Percentiles rank a stretch among this genome's conserved stretches.
Conservation (phyloP, 2,113 vertebrate genomes). For the Natator depressus region DNA sequence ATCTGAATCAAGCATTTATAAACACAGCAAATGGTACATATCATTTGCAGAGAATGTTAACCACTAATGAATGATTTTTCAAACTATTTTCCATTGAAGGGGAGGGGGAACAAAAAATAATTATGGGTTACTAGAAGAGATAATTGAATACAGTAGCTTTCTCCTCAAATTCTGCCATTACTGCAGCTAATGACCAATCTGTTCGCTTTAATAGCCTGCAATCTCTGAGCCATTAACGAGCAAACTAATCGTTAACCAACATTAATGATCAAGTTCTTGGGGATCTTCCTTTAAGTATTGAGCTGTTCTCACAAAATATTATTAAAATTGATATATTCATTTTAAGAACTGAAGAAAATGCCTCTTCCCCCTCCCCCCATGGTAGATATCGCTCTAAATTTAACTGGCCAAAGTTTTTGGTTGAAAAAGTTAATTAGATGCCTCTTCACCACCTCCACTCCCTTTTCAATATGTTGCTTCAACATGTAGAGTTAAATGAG, state of each 20-base stretch:
- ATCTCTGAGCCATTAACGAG: not conserved
- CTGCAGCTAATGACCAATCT: not conserved
- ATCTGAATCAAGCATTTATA: not conserved
- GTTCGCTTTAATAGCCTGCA: slow-evolving; percentile 1
- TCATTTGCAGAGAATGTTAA: not conserved
- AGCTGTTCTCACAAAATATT: not conserved
- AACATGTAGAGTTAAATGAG: not conserved
- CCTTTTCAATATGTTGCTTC: too few relatives aligned
- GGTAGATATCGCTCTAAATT: not conserved
- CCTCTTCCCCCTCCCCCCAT: not conserved
- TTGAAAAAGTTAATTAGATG: not conserved
- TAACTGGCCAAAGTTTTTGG: not conserved
- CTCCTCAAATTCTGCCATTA: not conserved
- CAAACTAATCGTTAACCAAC: not conserved
- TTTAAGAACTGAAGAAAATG: not conserved
- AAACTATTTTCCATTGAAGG: not conserved
- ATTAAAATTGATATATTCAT: not conserved
- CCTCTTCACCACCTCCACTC: not conserved
- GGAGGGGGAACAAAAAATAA: not conserved
- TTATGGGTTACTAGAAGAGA: not conserved
- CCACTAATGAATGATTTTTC: not conserved
- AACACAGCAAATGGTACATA: rapidly evolving
- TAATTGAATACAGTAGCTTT: not conserved
- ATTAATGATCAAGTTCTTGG: not conserved
- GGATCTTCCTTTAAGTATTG: not conserved